Percentiles rank a stretch among this genome's conserved stretches.
Conservation (phyloP, 1,140 invertebrate genomes). For the Macrostomum lignano region DNA sequence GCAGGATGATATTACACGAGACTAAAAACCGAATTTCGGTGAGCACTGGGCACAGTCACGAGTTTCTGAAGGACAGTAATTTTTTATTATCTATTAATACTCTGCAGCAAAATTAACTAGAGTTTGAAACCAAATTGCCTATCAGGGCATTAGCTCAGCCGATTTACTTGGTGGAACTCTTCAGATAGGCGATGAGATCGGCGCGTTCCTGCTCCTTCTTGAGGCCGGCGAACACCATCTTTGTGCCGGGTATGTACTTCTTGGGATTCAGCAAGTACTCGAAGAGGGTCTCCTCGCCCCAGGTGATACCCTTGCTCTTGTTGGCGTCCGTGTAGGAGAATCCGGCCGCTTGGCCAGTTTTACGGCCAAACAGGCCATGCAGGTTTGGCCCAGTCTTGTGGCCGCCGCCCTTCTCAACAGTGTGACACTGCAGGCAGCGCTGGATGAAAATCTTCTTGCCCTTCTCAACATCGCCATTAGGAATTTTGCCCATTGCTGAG, state of each 20-base stretch:
- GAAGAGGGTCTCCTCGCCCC: slow-evolving; percentile 72
- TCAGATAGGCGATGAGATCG: slow-evolving; percentile 80
- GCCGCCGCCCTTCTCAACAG: slow-evolving; percentile 67
- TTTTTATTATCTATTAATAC: no score
- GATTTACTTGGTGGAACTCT: slow-evolving; percentile 35
- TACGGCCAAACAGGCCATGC: slow-evolving; percentile 63
- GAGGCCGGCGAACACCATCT: slow-evolving; percentile 95
- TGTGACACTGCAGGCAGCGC: slow-evolving; percentile 85
- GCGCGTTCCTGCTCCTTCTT: slow-evolving; percentile 76
- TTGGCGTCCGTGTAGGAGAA: slow-evolving; percentile 88
- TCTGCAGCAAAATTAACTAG: no score
- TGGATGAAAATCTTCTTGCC: slow-evolving; percentile 83
- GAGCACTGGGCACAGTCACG: no score
- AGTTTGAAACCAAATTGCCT: no score
- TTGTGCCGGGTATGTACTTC: slow-evolving; percentile 86
- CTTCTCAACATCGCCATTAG: slow-evolving; percentile 57
- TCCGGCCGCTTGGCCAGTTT: slow-evolving; percentile 70
- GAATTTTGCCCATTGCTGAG: no score
- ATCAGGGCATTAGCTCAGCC: no score
- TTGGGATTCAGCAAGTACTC: slow-evolving; percentile 90
- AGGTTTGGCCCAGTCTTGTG: slow-evolving; percentile 93
- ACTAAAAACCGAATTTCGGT: no score
- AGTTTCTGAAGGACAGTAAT: no score
- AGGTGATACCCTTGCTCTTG: slow-evolving; percentile 85
- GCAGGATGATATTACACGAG: no score